A percentile compares a stretch with the other conserved stretches of the same genome.
Evolutionary conservation across 2,113 vertebrate genomes (phyloP).

Genomic region (Blennius ocellaris): DNA sequence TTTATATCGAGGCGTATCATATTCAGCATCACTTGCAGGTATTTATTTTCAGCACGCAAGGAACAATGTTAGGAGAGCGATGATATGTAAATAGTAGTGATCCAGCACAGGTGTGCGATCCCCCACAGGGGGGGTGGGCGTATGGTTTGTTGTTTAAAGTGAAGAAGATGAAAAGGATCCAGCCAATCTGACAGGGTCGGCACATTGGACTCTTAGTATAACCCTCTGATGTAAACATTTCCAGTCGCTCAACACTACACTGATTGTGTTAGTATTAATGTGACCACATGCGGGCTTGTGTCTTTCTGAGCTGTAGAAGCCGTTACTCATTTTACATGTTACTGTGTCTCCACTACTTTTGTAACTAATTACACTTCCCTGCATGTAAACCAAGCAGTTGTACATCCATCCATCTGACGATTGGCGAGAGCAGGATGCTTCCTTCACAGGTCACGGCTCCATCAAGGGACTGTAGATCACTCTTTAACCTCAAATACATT

Average conservation of each 20-base stretch:
- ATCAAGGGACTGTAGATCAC: too few relatives aligned
- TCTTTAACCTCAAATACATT: too few relatives aligned
- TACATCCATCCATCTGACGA: too few relatives aligned
- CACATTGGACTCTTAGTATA: background rate
- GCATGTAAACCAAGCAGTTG: too few relatives aligned
- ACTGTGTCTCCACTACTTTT: too few relatives aligned
- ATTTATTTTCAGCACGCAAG: conserved; percentile 72
- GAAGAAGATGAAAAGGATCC: conserved; percentile 46
- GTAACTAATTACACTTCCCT: too few relatives aligned
- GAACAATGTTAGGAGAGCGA: conserved; percentile 49
- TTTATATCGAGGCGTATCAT: conserved; percentile 64
- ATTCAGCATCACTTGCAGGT: conserved; percentile 48
- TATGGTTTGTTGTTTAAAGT: conserved; percentile 48
- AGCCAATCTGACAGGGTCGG: conserved; percentile 11
- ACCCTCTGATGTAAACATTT: conserved; percentile 28
- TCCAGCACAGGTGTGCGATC: conserved; percentile 64
- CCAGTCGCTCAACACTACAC: conserved; percentile 17
- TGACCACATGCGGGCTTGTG: background rate
- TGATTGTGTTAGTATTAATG: conserved; percentile 28
- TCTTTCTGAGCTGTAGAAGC: background rate
- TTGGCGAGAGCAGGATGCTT: too few relatives aligned
- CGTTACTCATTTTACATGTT: background rate
- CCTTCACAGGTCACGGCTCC: too few relatives aligned
- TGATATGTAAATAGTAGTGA: conserved; percentile 73
- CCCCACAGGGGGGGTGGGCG: conserved; percentile 36